phyloP scores from a whole-genome alignment of 2,797 vertebrate genomes.

The Xerus rutilus region DNA sequence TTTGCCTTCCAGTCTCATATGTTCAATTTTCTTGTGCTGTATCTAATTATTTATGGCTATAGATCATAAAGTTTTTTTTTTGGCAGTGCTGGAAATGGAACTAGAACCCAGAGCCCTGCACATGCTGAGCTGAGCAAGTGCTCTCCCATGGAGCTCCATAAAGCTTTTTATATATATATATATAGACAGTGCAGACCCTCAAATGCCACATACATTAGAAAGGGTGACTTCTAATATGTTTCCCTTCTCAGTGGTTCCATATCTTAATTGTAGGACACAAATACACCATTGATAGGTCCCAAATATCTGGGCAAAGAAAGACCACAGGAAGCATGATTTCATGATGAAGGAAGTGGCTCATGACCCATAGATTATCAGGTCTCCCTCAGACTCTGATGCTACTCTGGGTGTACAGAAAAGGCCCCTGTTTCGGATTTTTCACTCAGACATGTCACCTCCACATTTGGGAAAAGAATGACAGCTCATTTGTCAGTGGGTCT shows the following conservation, averaged over 20 bases:
- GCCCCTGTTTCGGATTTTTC: not conserved
- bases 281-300: not conserved
- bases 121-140: not conserved
- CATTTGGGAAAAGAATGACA: slow-evolving; percentile 28
- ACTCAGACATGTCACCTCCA: slow-evolving; percentile 27
- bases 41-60: not conserved
- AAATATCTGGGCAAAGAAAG: not conserved
- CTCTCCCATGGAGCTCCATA: not conserved
- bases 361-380: not conserved
- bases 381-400: not conserved
- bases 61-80: not conserved
- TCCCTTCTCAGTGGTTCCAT: not conserved
- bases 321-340: not conserved
- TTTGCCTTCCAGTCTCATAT: not conserved
- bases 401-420: not conserved
- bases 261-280: slow-evolving; percentile 47
- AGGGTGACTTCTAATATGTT: not conserved
- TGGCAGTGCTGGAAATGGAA: not conserved
- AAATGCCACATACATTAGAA: not conserved
- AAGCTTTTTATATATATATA: not conserved
- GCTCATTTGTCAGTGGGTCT: not conserved
- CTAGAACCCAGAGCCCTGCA: not conserved
- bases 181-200: not conserved
- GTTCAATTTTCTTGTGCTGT: slow-evolving; percentile 23
- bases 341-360: not conserved